Conservation (phyloP, 2,888 invertebrate species). For the Athrips mouffetella region DNA sequence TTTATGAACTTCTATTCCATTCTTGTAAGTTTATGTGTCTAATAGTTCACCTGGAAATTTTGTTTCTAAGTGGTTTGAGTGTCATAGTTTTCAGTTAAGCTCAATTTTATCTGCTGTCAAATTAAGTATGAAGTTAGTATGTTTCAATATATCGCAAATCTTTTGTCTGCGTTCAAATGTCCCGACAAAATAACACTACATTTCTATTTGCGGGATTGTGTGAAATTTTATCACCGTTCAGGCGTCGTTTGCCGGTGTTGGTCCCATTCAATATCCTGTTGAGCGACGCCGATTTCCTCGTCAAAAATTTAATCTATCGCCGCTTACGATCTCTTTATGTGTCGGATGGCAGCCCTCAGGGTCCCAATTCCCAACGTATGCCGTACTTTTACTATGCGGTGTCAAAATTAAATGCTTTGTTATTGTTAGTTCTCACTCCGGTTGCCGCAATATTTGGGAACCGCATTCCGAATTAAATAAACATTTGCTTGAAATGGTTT, state of each 20-base stretch:
- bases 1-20: conserved; percentile 6
- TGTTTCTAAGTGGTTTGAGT: not conserved
- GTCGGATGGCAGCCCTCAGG: not conserved
- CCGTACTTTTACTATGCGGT: not conserved
- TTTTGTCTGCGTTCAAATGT: not conserved
- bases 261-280: conserved; percentile 18
- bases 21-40: not conserved
- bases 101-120: no score
- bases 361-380: conserved; percentile 1
- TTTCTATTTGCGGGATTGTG: not conserved
- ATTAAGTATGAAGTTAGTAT: no score
- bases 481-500: not conserved
- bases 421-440: conserved; percentile 3
- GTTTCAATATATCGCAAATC: no score
- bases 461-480: conserved; percentile 4
- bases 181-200: not conserved
- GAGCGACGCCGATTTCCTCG: conserved; percentile 14
- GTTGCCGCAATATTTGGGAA: conserved; percentile 7
- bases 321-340: conserved; percentile 16
- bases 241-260: conserved; percentile 6
- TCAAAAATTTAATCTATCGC: conserved; percentile 19
- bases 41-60: not conserved
- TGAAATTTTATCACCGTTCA: not conserved
- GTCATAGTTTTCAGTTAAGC: not conserved
- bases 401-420: conserved; percentile 4